A percentile compares a stretch with the other conserved stretches of the same genome.
These are phyloP conservation scores for Anguilla megastoma DNA, from an alignment of 2,797 vertebrate species.

Conservation along the genomic window DNA sequence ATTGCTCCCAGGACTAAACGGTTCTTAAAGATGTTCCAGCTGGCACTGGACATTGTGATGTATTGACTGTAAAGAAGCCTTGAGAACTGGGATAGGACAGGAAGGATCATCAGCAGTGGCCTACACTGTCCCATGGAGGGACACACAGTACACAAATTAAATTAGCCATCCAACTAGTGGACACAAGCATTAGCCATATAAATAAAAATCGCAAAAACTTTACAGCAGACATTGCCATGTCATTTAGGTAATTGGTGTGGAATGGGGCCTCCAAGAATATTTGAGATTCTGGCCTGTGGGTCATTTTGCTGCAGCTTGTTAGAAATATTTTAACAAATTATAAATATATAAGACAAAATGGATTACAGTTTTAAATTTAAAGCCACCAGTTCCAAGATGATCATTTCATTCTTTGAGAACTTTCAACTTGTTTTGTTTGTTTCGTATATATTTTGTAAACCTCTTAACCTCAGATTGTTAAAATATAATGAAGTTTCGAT, in stretches of 20 bases:
- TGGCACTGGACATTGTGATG: neutral
- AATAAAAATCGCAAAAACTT: too few relatives aligned
- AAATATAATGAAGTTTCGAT: neutral
- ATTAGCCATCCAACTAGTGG: too few relatives aligned
- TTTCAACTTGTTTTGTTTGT: neutral
- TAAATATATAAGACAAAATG: too few relatives aligned
- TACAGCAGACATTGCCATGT: too few relatives aligned
- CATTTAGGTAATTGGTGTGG: too few relatives aligned
- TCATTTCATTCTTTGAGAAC: neutral
- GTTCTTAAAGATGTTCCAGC: neutral
- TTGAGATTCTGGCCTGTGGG: too few relatives aligned
- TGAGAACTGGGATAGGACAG: neutral
- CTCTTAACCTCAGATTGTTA: neutral
- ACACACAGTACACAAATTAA: too few relatives aligned
- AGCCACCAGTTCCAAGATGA: neutral
- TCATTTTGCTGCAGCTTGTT: too few relatives aligned
- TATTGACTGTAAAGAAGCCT: neutral
- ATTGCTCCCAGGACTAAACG: neutral
- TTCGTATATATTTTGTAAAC: neutral
- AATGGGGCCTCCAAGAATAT: too few relatives aligned
- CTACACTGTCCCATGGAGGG: neutral
- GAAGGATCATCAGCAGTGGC: neutral
- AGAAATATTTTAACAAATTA: too few relatives aligned
- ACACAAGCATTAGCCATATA: too few relatives aligned
- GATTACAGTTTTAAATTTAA: too few relatives aligned